Evolutionary conservation across 2,888 invertebrate species (phyloP), one percentile per base, ranked within the genome.

Genomic region (Drosophila acutilabella): DNA sequence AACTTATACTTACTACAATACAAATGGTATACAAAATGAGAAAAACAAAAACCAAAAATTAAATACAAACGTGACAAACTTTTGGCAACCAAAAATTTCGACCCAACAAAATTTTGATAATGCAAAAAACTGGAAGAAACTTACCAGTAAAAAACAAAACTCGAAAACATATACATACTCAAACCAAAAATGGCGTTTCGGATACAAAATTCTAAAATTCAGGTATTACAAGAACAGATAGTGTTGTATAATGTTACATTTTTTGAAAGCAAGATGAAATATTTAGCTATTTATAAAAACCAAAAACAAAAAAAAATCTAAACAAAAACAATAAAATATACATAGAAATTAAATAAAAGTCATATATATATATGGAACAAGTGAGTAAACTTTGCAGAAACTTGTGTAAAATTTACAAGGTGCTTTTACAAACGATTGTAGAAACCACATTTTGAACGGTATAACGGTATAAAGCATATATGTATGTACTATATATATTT

Each of bases 151-250:
- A 48, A 61, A 76, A 64, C 30, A 64, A 71, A 51, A 44, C 60
- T 41, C 76, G 70, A 54, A 30, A 36, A 66, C 36, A 62, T 45
- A 68, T 30, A 50, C 74, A 81, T 73, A 57, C 66, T 58, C 80
- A 80, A 80, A 71, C 48, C 72, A 80, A 65, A 81, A 90, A 86
- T 61, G 81, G 88, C 76, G 88, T 91, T 91, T 91, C 91, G 91
- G 91, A 89, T 90, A 91, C 92, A 91, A 91, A 92, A 91, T 91
- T 91, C 91, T 91, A 92, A 91, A 92, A 91, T 91, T 92, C 91
- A 91, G 91, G 91, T 91, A 91, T 80, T 88, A 85, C 36, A 71
- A 76, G 72, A 80, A 88, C 81, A 85, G 65, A 72, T 85, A 89
- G 87, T 75, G 88, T 83, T 83, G 83, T 88, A 86, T 80, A 86